Evolutionary conservation across 2,888 invertebrate genomes (phyloP).

Genomic region (Incurvaria masculella): DNA sequence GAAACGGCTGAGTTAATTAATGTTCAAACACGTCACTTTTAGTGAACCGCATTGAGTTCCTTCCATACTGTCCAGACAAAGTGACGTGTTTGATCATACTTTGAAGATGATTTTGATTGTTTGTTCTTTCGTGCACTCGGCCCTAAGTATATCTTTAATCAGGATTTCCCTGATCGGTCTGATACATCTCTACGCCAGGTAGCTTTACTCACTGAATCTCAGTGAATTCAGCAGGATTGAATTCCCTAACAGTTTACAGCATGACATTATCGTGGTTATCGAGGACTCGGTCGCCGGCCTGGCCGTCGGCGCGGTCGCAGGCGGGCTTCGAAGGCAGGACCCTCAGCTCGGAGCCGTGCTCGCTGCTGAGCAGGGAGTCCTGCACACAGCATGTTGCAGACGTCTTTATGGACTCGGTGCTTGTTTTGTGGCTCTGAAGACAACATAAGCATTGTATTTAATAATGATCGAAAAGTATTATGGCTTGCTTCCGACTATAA

Average conservation of each 20-base stretch:
- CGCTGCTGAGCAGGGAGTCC: constrained; percentile 38
- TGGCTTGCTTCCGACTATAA: not conserved
- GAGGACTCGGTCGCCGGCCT: not conserved
- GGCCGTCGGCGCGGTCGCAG: not conserved
- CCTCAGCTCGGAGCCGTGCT: constrained; percentile 35
- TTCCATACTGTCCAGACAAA: too few species aligned
- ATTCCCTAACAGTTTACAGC: not conserved
- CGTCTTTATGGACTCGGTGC: constrained; percentile 44
- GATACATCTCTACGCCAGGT: too few species aligned
- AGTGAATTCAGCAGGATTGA: too few species aligned
- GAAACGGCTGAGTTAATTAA: too few species aligned
- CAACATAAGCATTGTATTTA: constrained; percentile 8
- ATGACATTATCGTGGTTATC: not conserved
- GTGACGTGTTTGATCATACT: too few species aligned
- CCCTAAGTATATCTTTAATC: too few species aligned
- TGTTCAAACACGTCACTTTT: too few species aligned
- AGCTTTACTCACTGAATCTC: too few species aligned
- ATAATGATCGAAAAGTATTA: constrained; percentile 1
- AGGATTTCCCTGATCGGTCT: too few species aligned
- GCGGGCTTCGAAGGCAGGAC: constrained; percentile 23
- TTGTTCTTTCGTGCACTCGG: too few species aligned
- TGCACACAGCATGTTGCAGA: constrained; percentile 44
- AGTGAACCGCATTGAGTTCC: too few species aligned
- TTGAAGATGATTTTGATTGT: too few species aligned
- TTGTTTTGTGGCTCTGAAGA: constrained; percentile 39